Percentiles rank a stretch among this genome's conserved stretches.
These are phyloP conservation scores for Clepsis dumicolana DNA, from an alignment of 2,888 invertebrate species.

Conservation along the genomic window DNA sequence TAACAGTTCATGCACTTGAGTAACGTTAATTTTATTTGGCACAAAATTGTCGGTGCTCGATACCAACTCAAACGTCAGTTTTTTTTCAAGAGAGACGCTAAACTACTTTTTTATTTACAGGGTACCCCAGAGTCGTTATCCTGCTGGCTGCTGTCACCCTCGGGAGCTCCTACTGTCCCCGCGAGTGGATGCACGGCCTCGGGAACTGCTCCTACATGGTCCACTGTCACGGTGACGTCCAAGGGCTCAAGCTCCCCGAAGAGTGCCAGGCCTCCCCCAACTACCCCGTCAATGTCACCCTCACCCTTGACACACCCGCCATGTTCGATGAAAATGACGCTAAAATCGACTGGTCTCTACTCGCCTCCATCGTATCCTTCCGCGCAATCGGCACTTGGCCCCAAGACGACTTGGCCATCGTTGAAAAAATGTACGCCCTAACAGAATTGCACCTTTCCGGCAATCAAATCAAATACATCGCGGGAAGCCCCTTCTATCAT, in stretches of 20 bases:
- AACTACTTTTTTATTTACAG: constrained; percentile 53
- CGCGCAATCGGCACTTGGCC: constrained; percentile 61
- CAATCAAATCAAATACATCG: constrained; percentile 61
- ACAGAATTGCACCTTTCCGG: constrained; percentile 58
- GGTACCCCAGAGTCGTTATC: constrained; percentile 47
- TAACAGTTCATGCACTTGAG: no score
- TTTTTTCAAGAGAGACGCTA: neutral
- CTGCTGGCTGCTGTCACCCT: constrained; percentile 52
- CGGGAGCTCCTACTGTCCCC: constrained; percentile 60
- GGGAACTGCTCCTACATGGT: constrained; percentile 62
- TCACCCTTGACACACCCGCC: constrained; percentile 59
- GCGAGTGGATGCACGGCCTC: constrained; percentile 50
- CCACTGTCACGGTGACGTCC: constrained; percentile 61
- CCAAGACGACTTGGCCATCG: constrained; percentile 58
- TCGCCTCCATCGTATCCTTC: constrained; percentile 63
- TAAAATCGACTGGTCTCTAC: constrained; percentile 55
- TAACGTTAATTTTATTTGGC: no score
- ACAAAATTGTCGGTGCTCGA: neutral
- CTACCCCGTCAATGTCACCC: constrained; percentile 62
- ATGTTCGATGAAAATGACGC: constrained; percentile 51
- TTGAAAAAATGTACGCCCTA: constrained; percentile 64
- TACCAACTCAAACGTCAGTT: no score
- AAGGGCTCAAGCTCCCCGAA: constrained; percentile 55
- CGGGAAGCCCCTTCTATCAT: constrained; percentile 60
- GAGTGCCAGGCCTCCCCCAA: constrained; percentile 70